phyloP scores from a whole-genome alignment of 2,797 vertebrate species.

The Lagothrix lagotricha region DNA sequence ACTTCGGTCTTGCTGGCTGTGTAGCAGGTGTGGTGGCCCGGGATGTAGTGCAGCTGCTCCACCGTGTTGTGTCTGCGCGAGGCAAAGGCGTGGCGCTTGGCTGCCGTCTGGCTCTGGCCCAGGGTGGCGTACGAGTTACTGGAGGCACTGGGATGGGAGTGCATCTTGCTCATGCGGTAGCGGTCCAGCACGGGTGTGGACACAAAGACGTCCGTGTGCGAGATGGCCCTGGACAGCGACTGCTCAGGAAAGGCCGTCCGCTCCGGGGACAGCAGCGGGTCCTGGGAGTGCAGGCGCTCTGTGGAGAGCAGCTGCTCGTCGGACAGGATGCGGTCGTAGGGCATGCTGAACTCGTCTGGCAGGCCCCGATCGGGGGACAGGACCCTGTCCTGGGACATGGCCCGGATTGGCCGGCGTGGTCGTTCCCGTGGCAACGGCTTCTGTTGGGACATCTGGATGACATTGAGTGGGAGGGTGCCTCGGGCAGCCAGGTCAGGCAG shows the following conservation, averaged over 20 bases:
- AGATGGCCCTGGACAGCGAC: conserved; percentile 94
- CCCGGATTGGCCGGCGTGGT: conserved; percentile 94
- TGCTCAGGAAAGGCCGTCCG: conserved; percentile 94
- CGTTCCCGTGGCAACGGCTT: conserved; percentile 91
- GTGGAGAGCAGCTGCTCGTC: conserved; percentile 97
- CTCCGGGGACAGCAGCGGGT: conserved; percentile 97
- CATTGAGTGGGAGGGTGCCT: conserved; percentile 96
- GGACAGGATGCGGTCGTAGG: conserved; percentile 95
- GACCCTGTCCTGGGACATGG: conserved; percentile 99
- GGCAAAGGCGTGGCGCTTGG: conserved; percentile 98
- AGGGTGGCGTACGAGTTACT: conserved; percentile 96
- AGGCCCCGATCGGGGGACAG: conserved; percentile 91
- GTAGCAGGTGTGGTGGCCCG: conserved; percentile 97
- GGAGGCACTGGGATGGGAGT: conserved; percentile 99
- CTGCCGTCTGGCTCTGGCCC: conserved; percentile 93
- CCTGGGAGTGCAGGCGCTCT: conserved; percentile 96
- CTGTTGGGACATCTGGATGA: conserved; percentile 95
- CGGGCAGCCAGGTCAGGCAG: conserved; percentile 97
- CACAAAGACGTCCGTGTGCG: conserved; percentile 98
- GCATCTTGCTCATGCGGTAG: conserved; percentile 99
- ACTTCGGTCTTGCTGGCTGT: conserved; percentile 99
- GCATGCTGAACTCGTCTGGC: conserved; percentile 91
- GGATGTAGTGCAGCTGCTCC: conserved; percentile 98
- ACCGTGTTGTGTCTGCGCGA: conserved; percentile 98
- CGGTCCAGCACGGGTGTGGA: conserved; percentile 98